phyloP scores from a whole-genome alignment of 2,888 invertebrate species.

The Oscheius myriophilus region DNA sequence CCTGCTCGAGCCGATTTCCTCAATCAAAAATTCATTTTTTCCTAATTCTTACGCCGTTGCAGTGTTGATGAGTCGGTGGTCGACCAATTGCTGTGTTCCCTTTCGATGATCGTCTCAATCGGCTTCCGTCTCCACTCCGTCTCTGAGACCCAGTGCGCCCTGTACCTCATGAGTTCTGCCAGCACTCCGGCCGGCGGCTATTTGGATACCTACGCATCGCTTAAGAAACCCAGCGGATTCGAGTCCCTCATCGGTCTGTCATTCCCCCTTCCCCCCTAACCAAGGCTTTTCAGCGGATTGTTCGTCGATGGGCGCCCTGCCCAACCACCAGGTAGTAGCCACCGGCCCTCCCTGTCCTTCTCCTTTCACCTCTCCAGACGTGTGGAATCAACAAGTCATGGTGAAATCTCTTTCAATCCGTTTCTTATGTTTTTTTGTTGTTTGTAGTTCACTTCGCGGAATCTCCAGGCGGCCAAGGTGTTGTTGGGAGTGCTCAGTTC shows the following conservation, averaged over 20 bases:
- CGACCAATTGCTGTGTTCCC: constrained; percentile 88
- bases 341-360: constrained; percentile 88
- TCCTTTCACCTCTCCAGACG: constrained; percentile 72
- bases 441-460: constrained; percentile 88
- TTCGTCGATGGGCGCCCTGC: neutral
- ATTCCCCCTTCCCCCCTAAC: neutral
- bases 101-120: constrained; percentile 88
- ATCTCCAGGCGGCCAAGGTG: constrained; percentile 94
- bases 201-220: constrained; percentile 16
- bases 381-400: constrained; percentile 90
- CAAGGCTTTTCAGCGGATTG: constrained; percentile 34
- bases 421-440: constrained; percentile 25
- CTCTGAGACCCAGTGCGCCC: constrained; percentile 12
- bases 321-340: constrained; percentile 84
- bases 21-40: no score
- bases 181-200: constrained; percentile 20
- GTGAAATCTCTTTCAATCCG: constrained; percentile 60
- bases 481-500: constrained; percentile 75
- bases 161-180: constrained; percentile 20
- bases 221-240: constrained; percentile 11
- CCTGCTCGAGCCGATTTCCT: no score
- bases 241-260: neutral
- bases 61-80: constrained; percentile 90
- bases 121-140: constrained; percentile 83
- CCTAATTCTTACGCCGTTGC: constrained; percentile 26